These are phyloP conservation scores for Eupithecia vulgata DNA, from an alignment of 2,888 invertebrate genomes.

Conservation along the genomic window DNA sequence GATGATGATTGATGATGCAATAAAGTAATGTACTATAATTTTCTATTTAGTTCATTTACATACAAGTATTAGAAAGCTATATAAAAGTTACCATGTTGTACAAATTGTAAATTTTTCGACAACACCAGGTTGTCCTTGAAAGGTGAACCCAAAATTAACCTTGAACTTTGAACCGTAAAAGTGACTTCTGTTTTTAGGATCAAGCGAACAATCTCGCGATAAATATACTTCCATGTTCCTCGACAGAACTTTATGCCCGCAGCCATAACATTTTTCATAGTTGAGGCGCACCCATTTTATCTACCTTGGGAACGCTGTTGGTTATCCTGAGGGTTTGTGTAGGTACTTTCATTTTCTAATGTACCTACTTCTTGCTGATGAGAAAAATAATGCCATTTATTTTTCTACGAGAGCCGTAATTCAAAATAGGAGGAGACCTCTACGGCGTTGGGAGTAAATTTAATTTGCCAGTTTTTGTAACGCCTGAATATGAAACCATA, in stretches of 20 bases:
- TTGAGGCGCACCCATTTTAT: background rate
- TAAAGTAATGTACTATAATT: too few species aligned
- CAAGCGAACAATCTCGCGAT: slow-evolving; percentile 5
- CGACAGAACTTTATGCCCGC: background rate
- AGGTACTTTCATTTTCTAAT: background rate
- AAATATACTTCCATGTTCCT: slow-evolving; percentile 8
- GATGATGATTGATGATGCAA: too few species aligned
- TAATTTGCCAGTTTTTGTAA: too few species aligned
- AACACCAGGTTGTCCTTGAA: background rate
- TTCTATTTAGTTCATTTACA: too few species aligned
- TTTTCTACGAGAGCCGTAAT: background rate
- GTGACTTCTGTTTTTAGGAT: slow-evolving; percentile 10
- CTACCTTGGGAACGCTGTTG: background rate
- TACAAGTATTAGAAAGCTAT: too few species aligned
- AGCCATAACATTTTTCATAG: slow-evolving; percentile 13
- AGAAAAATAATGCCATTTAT: background rate
- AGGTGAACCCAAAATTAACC: background rate
- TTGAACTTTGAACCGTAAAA: slow-evolving; percentile 4
- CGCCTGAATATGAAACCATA: too few species aligned
- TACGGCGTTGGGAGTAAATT: too few species aligned
- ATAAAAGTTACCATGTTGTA: too few species aligned
- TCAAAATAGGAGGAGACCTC: background rate
- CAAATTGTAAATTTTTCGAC: too few species aligned
- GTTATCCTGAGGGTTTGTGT: background rate
- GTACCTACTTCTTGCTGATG: background rate